Evolutionary conservation across 1,140 invertebrate species (phyloP), one percentile per base, ranked within the genome.

Genomic region (Drosophila subpulchrella): DNA sequence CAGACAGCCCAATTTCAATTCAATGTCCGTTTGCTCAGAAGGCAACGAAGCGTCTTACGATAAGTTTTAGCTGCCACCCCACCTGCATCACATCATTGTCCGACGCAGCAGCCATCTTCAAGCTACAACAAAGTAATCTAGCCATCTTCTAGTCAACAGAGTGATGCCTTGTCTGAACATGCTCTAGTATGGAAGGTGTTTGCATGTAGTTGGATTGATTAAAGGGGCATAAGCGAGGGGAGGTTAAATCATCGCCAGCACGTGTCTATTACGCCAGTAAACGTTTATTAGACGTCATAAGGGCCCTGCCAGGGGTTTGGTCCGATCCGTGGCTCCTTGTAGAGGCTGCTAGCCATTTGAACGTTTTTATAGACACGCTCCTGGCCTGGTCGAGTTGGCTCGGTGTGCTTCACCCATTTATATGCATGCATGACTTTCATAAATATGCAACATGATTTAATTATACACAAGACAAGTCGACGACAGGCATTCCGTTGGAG

Each of bases 371-470:
- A 85, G 82, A 65, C 27, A 39, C 36, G 27, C 48, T 38, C 6
- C 27, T 38, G 17, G 38, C 48, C 11, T 42, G 20, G 50, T 51
- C 27, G 13, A n/a, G 13, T 55, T 66, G 56, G 75, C 63, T 66
- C 47, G 70, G n/a, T 66, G 48, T 20, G 39, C 39, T 47, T 20
- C 30, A 10, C 30, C 68, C 67, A 73, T 79, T 82, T 78, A 78
- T 55, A 60, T 59, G 39, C 58, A 53, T 58, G 71, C 82, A 74
- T 65, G 78, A 81, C 82, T 88, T 86, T 85, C 57, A 85, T 88
- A 79, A 86, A 86, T 82, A 79, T 82, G 75, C 83, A 86, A 41
- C 79, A 75, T 62, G 71, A 75, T 81, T 88, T 82, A 88, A 86
- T 88, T 88, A 56, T 77, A 74, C 42, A 74, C 46, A 65, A 66